These are phyloP conservation scores for Malurus alboscapulatus DNA, from an alignment of 2,113 vertebrate species.

Conservation along the genomic window DNA sequence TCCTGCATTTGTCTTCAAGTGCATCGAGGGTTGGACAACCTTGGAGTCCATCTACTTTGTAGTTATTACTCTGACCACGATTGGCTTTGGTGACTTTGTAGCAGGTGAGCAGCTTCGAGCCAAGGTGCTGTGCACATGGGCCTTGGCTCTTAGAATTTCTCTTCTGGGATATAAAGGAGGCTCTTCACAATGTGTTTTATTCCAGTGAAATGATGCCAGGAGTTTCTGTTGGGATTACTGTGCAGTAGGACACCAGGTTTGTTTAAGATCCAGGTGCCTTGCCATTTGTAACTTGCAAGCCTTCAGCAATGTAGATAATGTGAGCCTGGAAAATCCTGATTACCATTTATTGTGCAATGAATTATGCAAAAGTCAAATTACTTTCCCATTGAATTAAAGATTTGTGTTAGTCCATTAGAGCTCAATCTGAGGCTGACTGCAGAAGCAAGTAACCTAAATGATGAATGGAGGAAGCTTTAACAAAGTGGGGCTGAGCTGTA, in stretches of 20 bases:
- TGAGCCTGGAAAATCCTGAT: not conserved
- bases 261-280: not conserved
- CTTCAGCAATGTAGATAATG: not conserved
- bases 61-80: constrained; percentile 94
- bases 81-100: constrained; percentile 97
- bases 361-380: constrained; percentile 40
- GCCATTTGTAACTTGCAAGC: not conserved
- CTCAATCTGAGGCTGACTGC: not conserved
- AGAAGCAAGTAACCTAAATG: not conserved
- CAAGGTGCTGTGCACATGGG: too few species aligned
- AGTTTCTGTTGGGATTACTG: not conserved
- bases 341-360: not conserved
- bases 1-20: constrained; percentile 92
- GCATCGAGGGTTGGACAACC: constrained; percentile 92
- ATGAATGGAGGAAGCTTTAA: not conserved
- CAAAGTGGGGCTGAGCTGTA: not conserved
- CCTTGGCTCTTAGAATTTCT: not conserved
- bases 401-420: not conserved
- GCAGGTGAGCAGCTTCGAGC: constrained; percentile 80
- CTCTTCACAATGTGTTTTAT: not conserved
- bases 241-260: not conserved
- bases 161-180: not conserved
- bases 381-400: not conserved
- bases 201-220: not conserved
- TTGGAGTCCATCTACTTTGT: constrained; percentile 98